These are phyloP conservation scores for Chrysolina haemoptera DNA, from an alignment of 2,888 invertebrate genomes.

Conservation along the genomic window DNA sequence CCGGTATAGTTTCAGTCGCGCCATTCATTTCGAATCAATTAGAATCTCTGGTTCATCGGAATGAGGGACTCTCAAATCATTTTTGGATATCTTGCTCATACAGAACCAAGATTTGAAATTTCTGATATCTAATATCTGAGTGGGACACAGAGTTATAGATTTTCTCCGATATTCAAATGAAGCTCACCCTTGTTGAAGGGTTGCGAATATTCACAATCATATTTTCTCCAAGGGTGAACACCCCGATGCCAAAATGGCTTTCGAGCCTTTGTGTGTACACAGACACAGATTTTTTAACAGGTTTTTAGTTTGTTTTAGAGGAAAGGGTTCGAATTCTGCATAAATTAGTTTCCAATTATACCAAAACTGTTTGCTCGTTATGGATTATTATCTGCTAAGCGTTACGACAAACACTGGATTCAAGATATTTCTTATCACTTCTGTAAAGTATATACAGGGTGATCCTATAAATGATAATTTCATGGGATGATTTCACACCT, in stretches of 20 bases:
- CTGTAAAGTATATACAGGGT: too few relatives aligned
- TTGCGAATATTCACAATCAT: constrained; percentile 66
- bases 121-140: constrained; percentile 63
- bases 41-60: too few relatives aligned
- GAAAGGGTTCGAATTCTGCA: constrained; percentile 53
- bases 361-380: constrained; percentile 40
- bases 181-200: constrained; percentile 64
- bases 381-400: constrained; percentile 30
- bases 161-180: constrained; percentile 66
- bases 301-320: constrained; percentile 57
- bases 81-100: constrained; percentile 31
- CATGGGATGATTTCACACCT: too few relatives aligned
- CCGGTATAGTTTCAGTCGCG: too few relatives aligned
- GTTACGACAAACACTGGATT: constrained; percentile 1
- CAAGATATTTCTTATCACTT: not conserved
- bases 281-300: constrained; percentile 61
- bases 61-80: too few relatives aligned
- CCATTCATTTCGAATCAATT: too few relatives aligned
- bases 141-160: constrained; percentile 62
- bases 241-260: constrained; percentile 56
- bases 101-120: constrained; percentile 39
- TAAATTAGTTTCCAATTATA: constrained; percentile 53
- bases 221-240: constrained; percentile 67
- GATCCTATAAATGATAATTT: too few relatives aligned
- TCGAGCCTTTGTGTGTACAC: constrained; percentile 60